Evolutionary conservation across 2,113 vertebrate species (phyloP).

Genomic region (Reinhardtius hippoglossoides): DNA sequence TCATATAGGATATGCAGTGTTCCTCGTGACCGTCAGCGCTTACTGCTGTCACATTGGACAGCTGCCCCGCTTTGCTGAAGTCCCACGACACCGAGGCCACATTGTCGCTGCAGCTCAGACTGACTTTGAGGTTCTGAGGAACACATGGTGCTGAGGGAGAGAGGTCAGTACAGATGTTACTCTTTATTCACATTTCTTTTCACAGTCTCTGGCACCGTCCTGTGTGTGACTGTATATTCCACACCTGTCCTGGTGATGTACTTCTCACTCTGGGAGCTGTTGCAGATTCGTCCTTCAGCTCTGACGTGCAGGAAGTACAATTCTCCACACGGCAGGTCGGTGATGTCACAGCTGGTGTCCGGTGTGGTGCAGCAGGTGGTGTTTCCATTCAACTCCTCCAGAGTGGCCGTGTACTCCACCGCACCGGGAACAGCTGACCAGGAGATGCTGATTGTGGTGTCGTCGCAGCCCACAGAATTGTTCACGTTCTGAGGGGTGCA

Average conservation of each 20-base stretch:
- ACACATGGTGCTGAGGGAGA: conserved; percentile 72
- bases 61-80: conserved; percentile 57
- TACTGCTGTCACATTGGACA: conserved; percentile 71
- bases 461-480: conserved; percentile 64
- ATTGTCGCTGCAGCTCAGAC: conserved; percentile 74
- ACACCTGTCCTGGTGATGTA: conserved; percentile 76
- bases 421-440: conserved; percentile 76
- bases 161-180: background rate
- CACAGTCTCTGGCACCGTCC: background rate
- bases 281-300: conserved; percentile 79
- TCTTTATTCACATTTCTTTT: background rate
- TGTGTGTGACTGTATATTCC: background rate
- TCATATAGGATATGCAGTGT: conserved; percentile 58
- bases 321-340: conserved; percentile 78
- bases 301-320: conserved; percentile 72
- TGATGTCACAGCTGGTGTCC: conserved; percentile 68
- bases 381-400: conserved; percentile 58
- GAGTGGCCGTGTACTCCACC: conserved; percentile 73
- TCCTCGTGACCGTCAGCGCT: conserved; percentile 47
- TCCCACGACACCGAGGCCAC: conserved; percentile 76
- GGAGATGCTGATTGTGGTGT: conserved; percentile 50
- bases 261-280: conserved; percentile 76
- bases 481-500: conserved; percentile 73
- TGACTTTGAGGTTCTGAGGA: conserved; percentile 69
- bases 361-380: conserved; percentile 69